Base-by-base conservation (phyloP, 1,140 invertebrate species). In the Steinernema khuongi region DNA sequence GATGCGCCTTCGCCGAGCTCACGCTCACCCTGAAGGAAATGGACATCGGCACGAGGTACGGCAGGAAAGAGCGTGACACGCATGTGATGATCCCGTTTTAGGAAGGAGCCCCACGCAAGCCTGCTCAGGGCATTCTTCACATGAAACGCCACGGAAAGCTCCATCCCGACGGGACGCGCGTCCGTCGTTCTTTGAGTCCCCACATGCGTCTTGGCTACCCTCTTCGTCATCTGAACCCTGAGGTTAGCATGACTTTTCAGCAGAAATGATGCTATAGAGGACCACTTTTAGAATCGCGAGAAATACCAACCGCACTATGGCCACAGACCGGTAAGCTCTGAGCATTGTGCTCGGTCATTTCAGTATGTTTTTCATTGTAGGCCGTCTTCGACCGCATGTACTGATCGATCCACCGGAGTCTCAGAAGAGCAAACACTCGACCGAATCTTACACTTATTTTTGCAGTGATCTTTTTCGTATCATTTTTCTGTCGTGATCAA, bases 1-100 rank as follows among this genome's bases (percentile, higher is more conserved):
- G 50, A 60, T 60, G 50, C 50, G 50, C 50, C 50, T 60, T 60
- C 50, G 50, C 50, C 50, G 50, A 60, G 26, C 50, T 26, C 50
- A 60, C 22, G 14, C 4, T 22, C 50, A 22, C 50, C 7, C 7
- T 41, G 7, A 41, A n/a, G 36, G 7, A 11, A n/a, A n/a, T 41
- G 36, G 36, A 41, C 50, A 60, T 22, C 50, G 26, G 22, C 50
- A 22, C 26, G 50, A 60, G 14, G 50, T 41, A 41, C 7, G 36
- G 36, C n/a, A 41, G 36, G 7, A n/a, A 11, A 41, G 36, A 41
- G 7, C n/a, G 36, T 11, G n/a, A 41, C 36, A 11, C 36, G 36
- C 7, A 41, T 41, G n/a, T n/a, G n/a, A n/a, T n/a, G n/a, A n/a
- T n/a, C n/a, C n/a, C n/a, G n/a, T n/a, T n/a, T n/a, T n/a, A n/a